These are phyloP conservation scores for Verasper variegatus DNA, from an alignment of 2,113 vertebrate species.

Conservation along the genomic window DNA sequence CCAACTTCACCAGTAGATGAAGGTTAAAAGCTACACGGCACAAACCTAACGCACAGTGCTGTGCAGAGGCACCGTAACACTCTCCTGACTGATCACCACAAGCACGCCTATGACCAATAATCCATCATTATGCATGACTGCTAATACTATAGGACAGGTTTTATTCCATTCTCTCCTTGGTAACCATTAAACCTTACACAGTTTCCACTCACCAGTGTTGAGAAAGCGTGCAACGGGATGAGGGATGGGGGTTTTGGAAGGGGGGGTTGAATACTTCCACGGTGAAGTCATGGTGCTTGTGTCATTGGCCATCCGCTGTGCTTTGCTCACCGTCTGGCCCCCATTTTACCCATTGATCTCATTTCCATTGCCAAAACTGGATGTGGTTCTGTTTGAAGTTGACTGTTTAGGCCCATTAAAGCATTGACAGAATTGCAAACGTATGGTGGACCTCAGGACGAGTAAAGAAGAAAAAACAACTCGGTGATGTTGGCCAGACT, in stretches of 20 bases:
- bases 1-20: slow-evolving; percentile 10
- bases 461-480: slow-evolving; percentile 62
- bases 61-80: not conserved
- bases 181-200: slow-evolving; percentile 65
- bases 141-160: slow-evolving; percentile 26
- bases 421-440: slow-evolving; percentile 68
- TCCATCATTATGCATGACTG: slow-evolving; percentile 26
- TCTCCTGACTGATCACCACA: slow-evolving; percentile 2
- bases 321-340: slow-evolving; percentile 76
- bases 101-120: slow-evolving; percentile 31
- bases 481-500: slow-evolving; percentile 55
- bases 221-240: slow-evolving; percentile 57
- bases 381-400: slow-evolving; percentile 74
- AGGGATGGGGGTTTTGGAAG: slow-evolving; percentile 35
- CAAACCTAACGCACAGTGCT: not conserved
- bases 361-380: slow-evolving; percentile 70
- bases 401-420: slow-evolving; percentile 70
- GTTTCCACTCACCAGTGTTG: slow-evolving; percentile 69
- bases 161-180: slow-evolving; percentile 38
- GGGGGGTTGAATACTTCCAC: slow-evolving; percentile 73
- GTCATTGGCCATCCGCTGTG: slow-evolving; percentile 73
- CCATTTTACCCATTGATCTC: slow-evolving; percentile 78
- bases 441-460: slow-evolving; percentile 58
- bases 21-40: slow-evolving; percentile 31
- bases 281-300: slow-evolving; percentile 77